A percentile compares a stretch with the other conserved stretches of the same genome.
Evolutionary conservation across 2,888 invertebrate species (phyloP).

Genomic region (Cephus sareptanus): DNA sequence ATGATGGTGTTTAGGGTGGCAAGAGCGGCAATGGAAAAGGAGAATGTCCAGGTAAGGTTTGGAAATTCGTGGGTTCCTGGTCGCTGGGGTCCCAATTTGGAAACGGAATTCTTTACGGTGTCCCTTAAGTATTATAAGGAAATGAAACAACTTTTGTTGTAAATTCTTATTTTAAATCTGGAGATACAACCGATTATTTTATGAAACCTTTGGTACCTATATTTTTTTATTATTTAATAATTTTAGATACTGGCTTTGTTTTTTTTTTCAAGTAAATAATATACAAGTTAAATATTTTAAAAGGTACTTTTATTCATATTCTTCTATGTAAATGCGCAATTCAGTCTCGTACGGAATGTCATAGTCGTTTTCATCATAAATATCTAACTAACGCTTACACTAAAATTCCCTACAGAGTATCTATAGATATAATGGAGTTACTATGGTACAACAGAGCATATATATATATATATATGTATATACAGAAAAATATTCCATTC

Average conservation of each 20-base stretch:
- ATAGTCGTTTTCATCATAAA: slow-evolving; percentile 17
- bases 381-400: slow-evolving; percentile 6
- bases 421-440: neutral
- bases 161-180: neutral
- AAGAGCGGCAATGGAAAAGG: slow-evolving; percentile 6
- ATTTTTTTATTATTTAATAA: no score
- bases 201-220: neutral
- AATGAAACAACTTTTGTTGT: neutral
- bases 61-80: slow-evolving; percentile 5
- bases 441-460: neutral
- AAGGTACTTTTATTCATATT: neutral
- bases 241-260: neutral
- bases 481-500: neutral
- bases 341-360: slow-evolving; percentile 22
- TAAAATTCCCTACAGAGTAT: neutral
- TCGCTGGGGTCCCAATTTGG: slow-evolving; percentile 4
- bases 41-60: slow-evolving; percentile 3
- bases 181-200: neutral
- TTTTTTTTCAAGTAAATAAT: neutral
- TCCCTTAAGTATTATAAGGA: neutral
- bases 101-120: neutral
- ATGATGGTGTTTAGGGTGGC: slow-evolving; percentile 1
- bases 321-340: slow-evolving; percentile 2
- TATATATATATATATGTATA: neutral
- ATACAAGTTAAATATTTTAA: neutral